These are phyloP conservation scores for Siphamia tubifer DNA, from an alignment of 2,113 vertebrate species.

Conservation along the genomic window DNA sequence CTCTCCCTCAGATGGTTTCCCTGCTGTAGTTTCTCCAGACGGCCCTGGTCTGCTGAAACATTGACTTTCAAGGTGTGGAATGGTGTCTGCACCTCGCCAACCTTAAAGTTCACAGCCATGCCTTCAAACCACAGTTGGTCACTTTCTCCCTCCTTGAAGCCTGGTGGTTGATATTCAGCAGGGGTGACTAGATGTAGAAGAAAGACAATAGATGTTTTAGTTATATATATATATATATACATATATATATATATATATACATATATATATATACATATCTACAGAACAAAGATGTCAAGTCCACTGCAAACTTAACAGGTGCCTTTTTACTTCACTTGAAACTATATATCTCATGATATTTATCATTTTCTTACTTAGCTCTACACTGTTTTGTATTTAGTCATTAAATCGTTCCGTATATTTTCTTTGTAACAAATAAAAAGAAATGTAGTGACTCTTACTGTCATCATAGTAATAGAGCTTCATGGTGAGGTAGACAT, in stretches of 20 bases:
- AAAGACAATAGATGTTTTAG: not conserved
- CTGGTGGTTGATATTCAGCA: constrained; percentile 90
- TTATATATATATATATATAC: too few species aligned
- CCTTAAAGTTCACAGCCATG: constrained; percentile 84
- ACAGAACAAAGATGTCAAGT: too few species aligned
- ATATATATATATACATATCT: too few species aligned
- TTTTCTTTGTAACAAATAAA: too few species aligned
- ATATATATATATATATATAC: too few species aligned
- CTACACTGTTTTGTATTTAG: too few species aligned
- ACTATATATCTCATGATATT: too few species aligned
- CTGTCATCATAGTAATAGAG: constrained; percentile 95
- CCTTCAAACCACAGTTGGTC: constrained; percentile 87
- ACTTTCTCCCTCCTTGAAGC: constrained; percentile 87
- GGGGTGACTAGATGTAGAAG: constrained; percentile 88
- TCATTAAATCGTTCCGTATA: too few species aligned
- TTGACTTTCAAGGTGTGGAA: constrained; percentile 88
- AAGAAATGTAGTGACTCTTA: constrained; percentile 47
- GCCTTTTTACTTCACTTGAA: too few species aligned
- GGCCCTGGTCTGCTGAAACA: constrained; percentile 82
- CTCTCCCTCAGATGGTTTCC: constrained; percentile 41
- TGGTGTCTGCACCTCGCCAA: constrained; percentile 89
- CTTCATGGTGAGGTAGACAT: constrained; percentile 92
- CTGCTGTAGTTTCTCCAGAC: constrained; percentile 64
- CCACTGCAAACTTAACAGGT: too few species aligned
- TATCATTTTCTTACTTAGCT: too few species aligned